phyloP scores from a whole-genome alignment of 2,888 invertebrate species.

The Lymantria dispar region DNA sequence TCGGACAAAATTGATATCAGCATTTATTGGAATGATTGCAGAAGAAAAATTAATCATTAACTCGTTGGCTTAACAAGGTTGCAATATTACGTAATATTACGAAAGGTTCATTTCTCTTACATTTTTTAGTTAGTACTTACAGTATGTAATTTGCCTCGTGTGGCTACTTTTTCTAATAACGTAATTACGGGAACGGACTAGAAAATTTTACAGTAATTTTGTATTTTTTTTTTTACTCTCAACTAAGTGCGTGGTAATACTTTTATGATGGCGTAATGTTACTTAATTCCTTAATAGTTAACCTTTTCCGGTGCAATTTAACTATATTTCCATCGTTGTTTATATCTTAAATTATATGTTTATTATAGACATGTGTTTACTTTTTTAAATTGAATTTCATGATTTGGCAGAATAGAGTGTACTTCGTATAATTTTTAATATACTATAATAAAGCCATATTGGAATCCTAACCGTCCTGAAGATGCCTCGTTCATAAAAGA shows the following conservation, averaged over 20 bases:
- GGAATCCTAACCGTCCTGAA: too few species aligned
- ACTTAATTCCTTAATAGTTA: neutral
- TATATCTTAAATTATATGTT: neutral
- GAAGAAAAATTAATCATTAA: conserved; percentile 20
- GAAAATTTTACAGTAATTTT: conserved; percentile 24
- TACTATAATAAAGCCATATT: too few species aligned
- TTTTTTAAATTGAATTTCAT: too few species aligned
- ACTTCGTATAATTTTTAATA: too few species aligned
- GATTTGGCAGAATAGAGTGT: too few species aligned
- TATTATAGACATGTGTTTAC: too few species aligned
- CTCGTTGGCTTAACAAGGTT: conserved; percentile 23
- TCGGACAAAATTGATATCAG: conserved; percentile 14
- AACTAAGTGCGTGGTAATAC: conserved; percentile 21
- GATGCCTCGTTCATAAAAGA: too few species aligned
- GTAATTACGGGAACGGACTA: conserved; percentile 26
- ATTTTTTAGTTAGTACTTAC: neutral
- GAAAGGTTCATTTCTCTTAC: conserved; percentile 9
- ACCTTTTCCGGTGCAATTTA: neutral
- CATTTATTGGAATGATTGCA: conserved; percentile 18
- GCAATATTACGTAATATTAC: conserved; percentile 12
- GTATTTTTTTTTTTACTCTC: conserved; percentile 15
- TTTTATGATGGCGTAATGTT: conserved; percentile 25
- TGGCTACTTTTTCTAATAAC: conserved; percentile 30
- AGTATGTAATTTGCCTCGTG: conserved; percentile 23
- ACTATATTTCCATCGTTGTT: neutral